Base-by-base conservation (phyloP, 1,140 invertebrate species). In the Philaenus spumarius region DNA sequence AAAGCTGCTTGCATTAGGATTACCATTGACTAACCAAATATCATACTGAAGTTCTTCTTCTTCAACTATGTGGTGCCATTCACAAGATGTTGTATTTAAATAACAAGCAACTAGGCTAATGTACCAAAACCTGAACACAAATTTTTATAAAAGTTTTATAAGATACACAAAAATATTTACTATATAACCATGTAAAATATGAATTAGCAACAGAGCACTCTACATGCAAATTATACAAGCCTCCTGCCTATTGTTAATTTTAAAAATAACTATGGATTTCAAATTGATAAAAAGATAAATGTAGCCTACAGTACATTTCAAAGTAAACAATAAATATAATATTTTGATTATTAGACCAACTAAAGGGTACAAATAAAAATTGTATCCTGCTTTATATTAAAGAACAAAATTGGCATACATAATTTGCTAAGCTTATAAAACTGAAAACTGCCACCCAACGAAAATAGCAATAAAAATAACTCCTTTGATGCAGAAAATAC, bases 11-110 rank as follows among this genome's bases (percentile, higher is more conserved):
- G 80, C 78, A 67, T 92, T 90, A 0, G 95, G 95, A 75, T 94
- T 90, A 40, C 95, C 93, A 79, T 98, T 98, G 0, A 97, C 94
- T 22, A 98, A 76, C 87, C 93, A 95, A 59, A 98, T 87, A 72
- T 98, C 90, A 73, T 97, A 98, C 37, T 91, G 75, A 14, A 97
- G 73, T 56, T 76, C 75, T 34, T 74, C 64, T 23, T 72, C 60
- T 61, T 76, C 68, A 52, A 81, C 75, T 55, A 86, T 85, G 65
- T 89, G 82, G 68, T 88, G 83, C 91, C 91, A 95, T 59, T 85
- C 77, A 68, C 93, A 95, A 9, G 83, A 86, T 7, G 73, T 80
- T 48, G 78, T 77, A 69, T 92, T 85, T 46, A 90, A 80, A 67
- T 90, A 90, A 75, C 95, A 98, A 5, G 94, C 86, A 17, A 96